Percentiles rank a stretch among this genome's conserved stretches.
Evolutionary conservation across 1,140 invertebrate species (phyloP).

Genomic region (Orchesella cincta): DNA sequence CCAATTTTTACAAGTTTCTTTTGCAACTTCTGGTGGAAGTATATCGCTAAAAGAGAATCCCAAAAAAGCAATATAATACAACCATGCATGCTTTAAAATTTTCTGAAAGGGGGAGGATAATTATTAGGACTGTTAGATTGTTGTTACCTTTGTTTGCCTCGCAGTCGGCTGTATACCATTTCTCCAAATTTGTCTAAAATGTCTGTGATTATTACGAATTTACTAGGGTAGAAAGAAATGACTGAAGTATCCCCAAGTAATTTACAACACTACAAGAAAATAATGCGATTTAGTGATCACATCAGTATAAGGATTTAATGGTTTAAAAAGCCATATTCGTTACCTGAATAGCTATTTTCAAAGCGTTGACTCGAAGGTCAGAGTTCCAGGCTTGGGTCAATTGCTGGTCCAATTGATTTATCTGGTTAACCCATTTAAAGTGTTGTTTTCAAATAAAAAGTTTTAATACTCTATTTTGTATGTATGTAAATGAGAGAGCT

Average conservation of each 20-base stretch:
- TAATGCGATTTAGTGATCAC: background rate
- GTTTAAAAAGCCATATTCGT: conserved; percentile 21
- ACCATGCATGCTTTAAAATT: background rate
- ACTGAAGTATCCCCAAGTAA: conserved; percentile 83
- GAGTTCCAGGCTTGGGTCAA: conserved; percentile 85
- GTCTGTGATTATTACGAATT: conserved; percentile 94
- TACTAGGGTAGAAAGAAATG: conserved; percentile 94
- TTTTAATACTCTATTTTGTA: no score
- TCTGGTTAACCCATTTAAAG: conserved; percentile 72
- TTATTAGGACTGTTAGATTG: background rate
- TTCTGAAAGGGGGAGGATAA: background rate
- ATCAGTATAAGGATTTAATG: background rate
- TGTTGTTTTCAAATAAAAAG: no score
- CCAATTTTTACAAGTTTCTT: conserved; percentile 97
- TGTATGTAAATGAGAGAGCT: background rate
- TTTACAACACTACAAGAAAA: conserved; percentile 81
- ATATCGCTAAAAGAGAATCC: conserved; percentile 59
- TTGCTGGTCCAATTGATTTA: conserved; percentile 87
- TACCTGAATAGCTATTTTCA: conserved; percentile 92
- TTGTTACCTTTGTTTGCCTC: conserved; percentile 66
- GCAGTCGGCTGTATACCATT: conserved; percentile 84
- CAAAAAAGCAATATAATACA: background rate
- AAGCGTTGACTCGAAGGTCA: conserved; percentile 90
- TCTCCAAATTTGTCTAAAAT: conserved; percentile 93
- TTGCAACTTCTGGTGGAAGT: conserved; percentile 78